Conservation (phyloP, 2,113 vertebrate species). For the Serilophus lunatus region DNA sequence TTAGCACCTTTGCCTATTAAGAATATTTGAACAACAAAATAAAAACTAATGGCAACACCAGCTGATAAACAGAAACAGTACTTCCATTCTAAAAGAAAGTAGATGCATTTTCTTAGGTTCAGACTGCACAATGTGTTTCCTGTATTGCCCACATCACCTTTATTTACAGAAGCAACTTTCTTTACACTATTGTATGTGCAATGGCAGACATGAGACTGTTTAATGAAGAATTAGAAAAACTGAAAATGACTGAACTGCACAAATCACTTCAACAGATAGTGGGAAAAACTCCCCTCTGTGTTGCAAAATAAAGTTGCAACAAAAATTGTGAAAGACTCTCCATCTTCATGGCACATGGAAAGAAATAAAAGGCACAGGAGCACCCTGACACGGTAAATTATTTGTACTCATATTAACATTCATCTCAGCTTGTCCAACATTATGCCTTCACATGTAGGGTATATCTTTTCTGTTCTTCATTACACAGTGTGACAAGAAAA, state of each 20-base stretch:
- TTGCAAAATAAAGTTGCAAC: background rate
- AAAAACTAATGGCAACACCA: conserved; percentile 18
- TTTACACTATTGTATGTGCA: background rate
- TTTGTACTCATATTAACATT: background rate
- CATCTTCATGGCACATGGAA: background rate
- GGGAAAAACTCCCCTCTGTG: background rate
- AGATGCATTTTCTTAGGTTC: background rate
- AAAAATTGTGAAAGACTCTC: background rate
- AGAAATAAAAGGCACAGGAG: background rate
- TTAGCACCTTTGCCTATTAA: conserved; percentile 30
- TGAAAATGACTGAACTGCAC: background rate
- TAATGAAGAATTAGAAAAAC: background rate
- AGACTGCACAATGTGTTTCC: background rate
- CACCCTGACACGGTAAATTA: background rate
- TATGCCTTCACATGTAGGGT: background rate
- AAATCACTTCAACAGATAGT: background rate
- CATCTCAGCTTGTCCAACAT: background rate
- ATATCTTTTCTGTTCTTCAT: background rate
- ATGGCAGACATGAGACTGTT: background rate
- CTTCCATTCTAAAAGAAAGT: conserved; percentile 18
- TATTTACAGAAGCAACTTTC: background rate
- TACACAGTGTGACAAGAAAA: background rate
- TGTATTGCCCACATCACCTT: background rate
- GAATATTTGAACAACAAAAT: conserved; percentile 35
- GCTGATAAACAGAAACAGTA: background rate